Evolutionary conservation across 2,888 invertebrate genomes (phyloP), one percentile per base, ranked within the genome.

Genomic region (Cataglyphis albicans): DNA sequence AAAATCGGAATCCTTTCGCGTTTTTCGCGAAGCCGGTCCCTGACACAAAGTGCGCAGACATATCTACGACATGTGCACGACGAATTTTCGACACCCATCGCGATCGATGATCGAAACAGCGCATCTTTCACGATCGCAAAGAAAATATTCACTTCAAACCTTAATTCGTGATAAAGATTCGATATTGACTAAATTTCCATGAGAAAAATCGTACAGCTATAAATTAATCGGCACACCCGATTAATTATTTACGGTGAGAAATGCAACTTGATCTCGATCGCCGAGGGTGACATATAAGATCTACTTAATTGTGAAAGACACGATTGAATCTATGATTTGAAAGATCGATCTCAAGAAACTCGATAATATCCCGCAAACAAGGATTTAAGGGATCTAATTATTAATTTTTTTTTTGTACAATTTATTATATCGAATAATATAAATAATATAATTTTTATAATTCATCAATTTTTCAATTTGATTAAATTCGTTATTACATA

Each of bases 301-400:
- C 88, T 91, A 91, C 87, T 82, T 90, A 90, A 89, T 90, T 88
- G 87, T 89, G 91, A 92, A 92, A 91, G 91, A 92, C 91, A 91
- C 89, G 90, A 90, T 91, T 87, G 88, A 92, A 90, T 89, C 91
- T 92, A 92, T 87, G 84, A 70, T 75, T 81, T 76, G 67, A 75
- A 85, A 86, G 86, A 83, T 87, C 85, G 89, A 88, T 87, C 72
- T 84, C 87, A 86, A 75, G 57, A 68, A 74, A 83, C 65, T 70
- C 63, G 80, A 80, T 12, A 55, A 32, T 68, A 29, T 55, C 12
- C 1, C 48, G 48, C 21, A 15, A 76, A 25, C 74, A 64, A 10
- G 3, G 55, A 38, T 68, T 15, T 52, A n/a, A 35, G 4, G 68
- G 6, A 7, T 52, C 1, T 48, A 25, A 18, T 52, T 64, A 38